Evolutionary conservation across 2,797 vertebrate genomes (phyloP).

Genomic region (Lindbergichthys nudifrons): DNA sequence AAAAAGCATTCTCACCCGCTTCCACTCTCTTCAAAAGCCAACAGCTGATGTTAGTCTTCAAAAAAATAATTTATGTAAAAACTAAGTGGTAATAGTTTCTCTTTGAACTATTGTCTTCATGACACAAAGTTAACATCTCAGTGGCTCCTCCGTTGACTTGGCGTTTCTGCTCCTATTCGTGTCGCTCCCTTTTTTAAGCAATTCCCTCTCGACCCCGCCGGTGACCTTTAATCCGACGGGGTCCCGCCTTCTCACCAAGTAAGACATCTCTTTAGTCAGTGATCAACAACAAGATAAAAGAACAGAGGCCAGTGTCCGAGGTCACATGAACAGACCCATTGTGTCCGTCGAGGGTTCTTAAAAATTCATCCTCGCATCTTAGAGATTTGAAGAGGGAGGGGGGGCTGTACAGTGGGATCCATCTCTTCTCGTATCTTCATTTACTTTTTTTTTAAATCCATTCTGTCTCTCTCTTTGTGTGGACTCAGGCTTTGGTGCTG

Average conservation of each 20-base stretch:
- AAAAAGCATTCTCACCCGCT: constrained; percentile 81
- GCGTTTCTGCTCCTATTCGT: constrained; percentile 55
- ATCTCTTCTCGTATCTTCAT: constrained; percentile 46
- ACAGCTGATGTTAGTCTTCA: constrained; percentile 86
- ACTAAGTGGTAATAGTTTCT: constrained; percentile 86
- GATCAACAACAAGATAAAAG: constrained; percentile 76
- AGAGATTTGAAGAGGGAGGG: constrained; percentile 66
- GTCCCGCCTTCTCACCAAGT: constrained; percentile 57
- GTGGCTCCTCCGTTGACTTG: constrained; percentile 75
- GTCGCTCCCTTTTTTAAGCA: constrained; percentile 47
- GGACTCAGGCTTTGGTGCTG: constrained; percentile 84
- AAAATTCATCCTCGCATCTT: constrained; percentile 72
- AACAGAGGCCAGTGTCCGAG: constrained; percentile 74
- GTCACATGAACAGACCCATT: constrained; percentile 66
- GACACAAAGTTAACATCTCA: constrained; percentile 80
- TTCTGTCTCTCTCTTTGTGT: constrained; percentile 20
- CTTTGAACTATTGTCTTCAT: constrained; percentile 81
- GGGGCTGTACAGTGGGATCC: constrained; percentile 78
- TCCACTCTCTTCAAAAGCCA: constrained; percentile 79
- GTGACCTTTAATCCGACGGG: constrained; percentile 55
- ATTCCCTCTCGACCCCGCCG: constrained; percentile 57
- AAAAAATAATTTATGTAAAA: constrained; percentile 91
- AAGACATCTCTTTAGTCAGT: constrained; percentile 77
- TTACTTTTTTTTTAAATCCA: constrained; percentile 40
- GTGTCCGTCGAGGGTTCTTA: constrained; percentile 65